A percentile compares a stretch with the other conserved stretches of the same genome.
phyloP scores from a whole-genome alignment of 2,797 vertebrate genomes.

The Xyrichtys novacula region DNA sequence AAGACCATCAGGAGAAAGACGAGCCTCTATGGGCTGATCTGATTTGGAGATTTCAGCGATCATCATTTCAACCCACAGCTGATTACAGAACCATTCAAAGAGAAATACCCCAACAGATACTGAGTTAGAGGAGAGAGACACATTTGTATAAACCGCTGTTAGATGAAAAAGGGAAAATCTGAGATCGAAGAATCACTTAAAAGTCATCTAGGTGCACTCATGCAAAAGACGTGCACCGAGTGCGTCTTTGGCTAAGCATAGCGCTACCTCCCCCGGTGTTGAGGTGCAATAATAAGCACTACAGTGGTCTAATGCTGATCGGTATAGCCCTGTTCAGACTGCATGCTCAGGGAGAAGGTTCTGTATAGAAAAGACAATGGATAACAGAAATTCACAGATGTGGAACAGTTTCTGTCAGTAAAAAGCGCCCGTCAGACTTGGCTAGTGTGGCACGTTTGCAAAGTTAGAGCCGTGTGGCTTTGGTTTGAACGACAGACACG shows the following conservation, averaged over 20 bases:
- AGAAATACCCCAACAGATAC: slow-evolving; percentile 33
- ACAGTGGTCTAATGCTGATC: slow-evolving; percentile 60
- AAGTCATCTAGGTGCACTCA: slow-evolving; percentile 63
- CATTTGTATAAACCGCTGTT: slow-evolving; percentile 28
- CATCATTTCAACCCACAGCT: slow-evolving; percentile 57
- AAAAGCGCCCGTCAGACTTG: slow-evolving; percentile 30
- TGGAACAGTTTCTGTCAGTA: slow-evolving; percentile 42
- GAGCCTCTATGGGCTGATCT: slow-evolving; percentile 43
- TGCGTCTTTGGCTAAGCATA: slow-evolving; percentile 78
- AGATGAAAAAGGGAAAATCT: slow-evolving; percentile 35
- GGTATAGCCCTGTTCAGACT: slow-evolving; percentile 69
- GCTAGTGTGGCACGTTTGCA: slow-evolving; percentile 50
- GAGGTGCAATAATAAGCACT: slow-evolving; percentile 51
- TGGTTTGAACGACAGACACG: slow-evolving; percentile 66
- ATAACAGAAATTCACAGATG: slow-evolving; percentile 38
- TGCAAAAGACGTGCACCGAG: slow-evolving; percentile 69
- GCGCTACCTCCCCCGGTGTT: slow-evolving; percentile 57
- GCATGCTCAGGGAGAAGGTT: slow-evolving; percentile 63
- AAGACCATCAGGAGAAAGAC: slow-evolving; percentile 49
- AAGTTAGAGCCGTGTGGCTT: slow-evolving; percentile 71
- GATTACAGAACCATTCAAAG: slow-evolving; percentile 45
- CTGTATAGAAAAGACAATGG: slow-evolving; percentile 16
- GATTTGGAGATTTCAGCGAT: slow-evolving; percentile 29
- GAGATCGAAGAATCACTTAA: slow-evolving; percentile 36
- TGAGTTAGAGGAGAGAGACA: slow-evolving; percentile 34